Base-by-base conservation (phyloP, 2,888 invertebrate species). In the Leptarthrus brevirostris region DNA sequence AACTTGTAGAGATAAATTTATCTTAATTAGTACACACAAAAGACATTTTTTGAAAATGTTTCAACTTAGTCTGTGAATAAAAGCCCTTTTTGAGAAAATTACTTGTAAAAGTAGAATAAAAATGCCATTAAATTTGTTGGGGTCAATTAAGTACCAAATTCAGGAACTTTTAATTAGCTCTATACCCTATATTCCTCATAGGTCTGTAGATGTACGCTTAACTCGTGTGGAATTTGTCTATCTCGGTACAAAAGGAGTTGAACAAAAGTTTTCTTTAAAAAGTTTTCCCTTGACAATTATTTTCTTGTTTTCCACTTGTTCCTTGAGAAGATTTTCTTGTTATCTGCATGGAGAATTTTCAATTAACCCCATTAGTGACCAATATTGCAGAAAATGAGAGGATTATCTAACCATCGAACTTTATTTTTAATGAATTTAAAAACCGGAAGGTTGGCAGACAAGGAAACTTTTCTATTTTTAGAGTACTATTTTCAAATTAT, bases 241-340 rank as follows among this genome's bases (percentile, higher is more conserved):
- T 47, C 12, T 12, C 6, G 47, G n/a, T 12, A 14, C 47, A 47
- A 47, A n/a, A 47, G n/a, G 12, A 47, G 3, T 12, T 16, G 4
- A 3, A 12, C 47, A 47, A 12, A 47, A 47, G n/a, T 47, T 47
- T 47, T 47, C 47, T 16, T 16, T 16, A 47, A 47, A 16, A 16
- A 47, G 47, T 47, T 47, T 47, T 47, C 47, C 3, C 47, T 47
- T 12, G 47, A 47, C 47, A 47, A 47, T 47, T 14, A 47, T 47
- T 47, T 47, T 47, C 47, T 47, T 47, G 47, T 47, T 47, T 47
- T 47, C 47, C 47, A 16, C 47, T 47, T 47, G 47, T 47, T 47
- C 47, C 16, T 14, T 12, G 3, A 14, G 6, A 12, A 12, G 4
- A 8, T 14, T 12, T 47, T 16, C 12, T 47, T 47, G 47, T 47